These are phyloP conservation scores for Nixonia krombeini DNA, from an alignment of 1,140 invertebrate genomes.

Conservation along the genomic window DNA sequence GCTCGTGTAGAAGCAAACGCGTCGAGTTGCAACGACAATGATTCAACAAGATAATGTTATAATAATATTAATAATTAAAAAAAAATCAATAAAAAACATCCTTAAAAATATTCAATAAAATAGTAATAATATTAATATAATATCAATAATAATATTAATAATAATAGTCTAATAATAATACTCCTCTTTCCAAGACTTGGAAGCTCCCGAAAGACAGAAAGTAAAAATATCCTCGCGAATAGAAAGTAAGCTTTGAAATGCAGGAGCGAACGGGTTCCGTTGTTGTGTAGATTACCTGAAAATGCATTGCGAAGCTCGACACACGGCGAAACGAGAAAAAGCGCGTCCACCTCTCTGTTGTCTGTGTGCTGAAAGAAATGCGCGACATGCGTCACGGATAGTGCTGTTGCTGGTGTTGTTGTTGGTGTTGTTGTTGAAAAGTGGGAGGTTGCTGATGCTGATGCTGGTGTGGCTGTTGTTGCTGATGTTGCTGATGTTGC, in stretches of 20 bases:
- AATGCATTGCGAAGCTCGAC: conserved; percentile 49
- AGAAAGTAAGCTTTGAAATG: not conserved
- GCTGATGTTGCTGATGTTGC: no score
- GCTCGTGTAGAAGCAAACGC: conserved; percentile 5
- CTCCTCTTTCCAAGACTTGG: not conserved
- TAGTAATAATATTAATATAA: conserved; percentile 30
- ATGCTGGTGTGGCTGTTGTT: no score
- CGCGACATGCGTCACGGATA: conserved; percentile 67
- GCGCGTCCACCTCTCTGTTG: conserved; percentile 1
- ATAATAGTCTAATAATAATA: no score
- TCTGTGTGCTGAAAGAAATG: conserved; percentile 51
- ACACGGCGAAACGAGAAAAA: conserved; percentile 42
- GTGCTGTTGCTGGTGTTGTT: conserved; percentile 62
- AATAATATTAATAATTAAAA: no score
- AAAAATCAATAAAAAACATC: conserved; percentile 38
- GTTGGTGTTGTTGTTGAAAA: no score
- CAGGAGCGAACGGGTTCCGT: conserved; percentile 25
- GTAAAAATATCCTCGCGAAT: not conserved
- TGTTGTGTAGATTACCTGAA: conserved; percentile 46
- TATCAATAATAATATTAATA: no score
- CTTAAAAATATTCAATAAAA: conserved; percentile 38
- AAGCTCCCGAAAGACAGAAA: not conserved
- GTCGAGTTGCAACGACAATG: conserved; percentile 43
- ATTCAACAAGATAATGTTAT: conserved; percentile 23
- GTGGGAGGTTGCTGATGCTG: no score